Conservation (phyloP, 2,797 vertebrate species). For the Sebastes diploproa region DNA sequence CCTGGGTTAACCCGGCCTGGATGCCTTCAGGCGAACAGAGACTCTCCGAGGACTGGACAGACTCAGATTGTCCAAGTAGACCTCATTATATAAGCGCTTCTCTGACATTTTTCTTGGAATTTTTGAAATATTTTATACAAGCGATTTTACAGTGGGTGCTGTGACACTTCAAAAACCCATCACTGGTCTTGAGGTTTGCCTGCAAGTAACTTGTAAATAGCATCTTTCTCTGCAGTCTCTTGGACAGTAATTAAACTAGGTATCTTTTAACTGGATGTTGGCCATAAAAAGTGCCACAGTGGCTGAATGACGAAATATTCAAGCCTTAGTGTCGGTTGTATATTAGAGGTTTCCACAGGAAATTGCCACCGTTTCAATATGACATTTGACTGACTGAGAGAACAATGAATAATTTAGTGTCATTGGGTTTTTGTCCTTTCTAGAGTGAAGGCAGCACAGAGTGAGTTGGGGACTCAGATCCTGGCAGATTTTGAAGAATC, state of each 20-base stretch:
- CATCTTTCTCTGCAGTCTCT: not conserved
- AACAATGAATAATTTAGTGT: not conserved
- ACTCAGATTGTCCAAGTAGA: not conserved
- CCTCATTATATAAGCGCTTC: not conserved
- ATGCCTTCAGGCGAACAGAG: not conserved
- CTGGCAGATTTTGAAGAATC: constrained; percentile 97
- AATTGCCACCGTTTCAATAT: not conserved
- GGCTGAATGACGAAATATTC: not conserved
- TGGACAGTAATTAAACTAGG: not conserved
- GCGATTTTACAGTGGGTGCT: not conserved
- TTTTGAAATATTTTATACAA: not conserved
- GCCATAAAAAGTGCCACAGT: not conserved
- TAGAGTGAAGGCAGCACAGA: constrained; percentile 97
- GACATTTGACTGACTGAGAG: not conserved
- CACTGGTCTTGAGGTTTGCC: not conserved
- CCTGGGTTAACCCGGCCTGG: constrained; percentile 14
- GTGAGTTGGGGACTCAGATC: constrained; percentile 96
- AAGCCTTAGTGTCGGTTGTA: not conserved
- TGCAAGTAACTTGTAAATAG: not conserved
- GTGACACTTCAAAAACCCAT: constrained; percentile 2
- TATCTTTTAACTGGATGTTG: not conserved
- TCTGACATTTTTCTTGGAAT: not conserved
- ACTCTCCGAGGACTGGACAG: not conserved
- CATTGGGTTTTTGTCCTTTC: not conserved
- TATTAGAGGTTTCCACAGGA: not conserved